Conservation (phyloP, 2,113 vertebrate species). For the Sus scrofa region DNA sequence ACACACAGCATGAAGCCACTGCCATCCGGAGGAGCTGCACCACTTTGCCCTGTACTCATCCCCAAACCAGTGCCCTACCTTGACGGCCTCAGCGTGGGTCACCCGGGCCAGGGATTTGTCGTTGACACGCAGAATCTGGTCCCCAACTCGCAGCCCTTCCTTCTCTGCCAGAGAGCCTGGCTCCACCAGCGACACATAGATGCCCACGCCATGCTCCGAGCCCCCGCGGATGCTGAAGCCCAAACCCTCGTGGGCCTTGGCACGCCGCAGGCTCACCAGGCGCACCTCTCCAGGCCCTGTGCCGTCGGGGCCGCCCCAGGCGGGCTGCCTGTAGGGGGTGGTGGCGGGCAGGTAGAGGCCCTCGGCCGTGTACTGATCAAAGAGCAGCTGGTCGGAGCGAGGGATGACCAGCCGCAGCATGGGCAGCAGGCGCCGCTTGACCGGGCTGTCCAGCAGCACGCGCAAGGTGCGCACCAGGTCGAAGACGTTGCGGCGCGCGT, state of each 20-base stretch:
- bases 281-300: conserved; percentile 89
- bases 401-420: conserved; percentile 97
- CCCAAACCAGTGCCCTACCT: conserved; percentile 88
- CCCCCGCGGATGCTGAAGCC: conserved; percentile 99
- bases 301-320: conserved; percentile 79
- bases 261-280: conserved; percentile 93
- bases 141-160: conserved; percentile 95
- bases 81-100: conserved; percentile 96
- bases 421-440: conserved; percentile 96
- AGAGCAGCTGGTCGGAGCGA: conserved; percentile 97
- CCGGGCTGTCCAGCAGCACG: conserved; percentile 95
- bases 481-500: conserved; percentile 97
- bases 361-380: conserved; percentile 98
- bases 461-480: conserved; percentile 97
- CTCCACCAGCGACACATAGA: conserved; percentile 98
- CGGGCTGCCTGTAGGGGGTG: conserved; percentile 80
- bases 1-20: conserved; percentile 51
- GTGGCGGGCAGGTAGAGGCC: conserved; percentile 93
- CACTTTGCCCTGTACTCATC: background rate
- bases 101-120: conserved; percentile 95
- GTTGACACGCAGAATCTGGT: conserved; percentile 98
- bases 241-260: conserved; percentile 96
- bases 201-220: conserved; percentile 97
- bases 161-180: conserved; percentile 96
- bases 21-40: background rate